These are phyloP conservation scores for Nyctalus aviator DNA, from an alignment of 2,797 vertebrate species.

Conservation along the genomic window DNA sequence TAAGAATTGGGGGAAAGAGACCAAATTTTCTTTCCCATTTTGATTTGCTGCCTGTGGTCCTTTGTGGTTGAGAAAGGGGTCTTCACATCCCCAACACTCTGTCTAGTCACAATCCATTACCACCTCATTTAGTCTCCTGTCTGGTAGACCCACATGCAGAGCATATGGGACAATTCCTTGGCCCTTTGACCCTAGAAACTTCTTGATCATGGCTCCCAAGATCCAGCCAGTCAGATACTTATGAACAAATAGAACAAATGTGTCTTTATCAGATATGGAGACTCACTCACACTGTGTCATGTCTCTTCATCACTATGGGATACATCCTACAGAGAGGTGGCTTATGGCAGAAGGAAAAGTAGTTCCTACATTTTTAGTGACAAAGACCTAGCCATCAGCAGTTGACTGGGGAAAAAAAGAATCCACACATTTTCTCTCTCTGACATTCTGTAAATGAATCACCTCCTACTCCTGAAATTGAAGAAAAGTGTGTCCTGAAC, in stretches of 20 bases:
- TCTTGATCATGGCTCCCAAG: not conserved
- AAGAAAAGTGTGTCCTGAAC: not conserved
- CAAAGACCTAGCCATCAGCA: not conserved
- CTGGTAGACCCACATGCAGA: not conserved
- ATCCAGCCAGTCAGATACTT: not conserved
- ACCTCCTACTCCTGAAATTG: not conserved
- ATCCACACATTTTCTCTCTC: not conserved
- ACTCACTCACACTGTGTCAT: rapidly evolving
- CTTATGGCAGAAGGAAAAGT: no score
- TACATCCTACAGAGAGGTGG: not conserved
- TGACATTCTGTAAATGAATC: not conserved
- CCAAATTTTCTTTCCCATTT: not conserved
- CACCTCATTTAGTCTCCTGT: not conserved
- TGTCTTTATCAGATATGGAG: not conserved
- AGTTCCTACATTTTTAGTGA: rapidly evolving
- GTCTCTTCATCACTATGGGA: not conserved
- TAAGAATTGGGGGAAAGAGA: not conserved
- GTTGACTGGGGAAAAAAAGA: not conserved
- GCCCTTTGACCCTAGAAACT: not conserved
- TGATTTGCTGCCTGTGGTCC: not conserved
- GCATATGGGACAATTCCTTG: not conserved
- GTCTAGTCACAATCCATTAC: no score
- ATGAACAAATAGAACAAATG: not conserved
- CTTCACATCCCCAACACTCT: no score
- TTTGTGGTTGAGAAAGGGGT: not conserved